Base-by-base conservation (phyloP, 2,797 vertebrate genomes). In the Thalassophryne amazonica region DNA sequence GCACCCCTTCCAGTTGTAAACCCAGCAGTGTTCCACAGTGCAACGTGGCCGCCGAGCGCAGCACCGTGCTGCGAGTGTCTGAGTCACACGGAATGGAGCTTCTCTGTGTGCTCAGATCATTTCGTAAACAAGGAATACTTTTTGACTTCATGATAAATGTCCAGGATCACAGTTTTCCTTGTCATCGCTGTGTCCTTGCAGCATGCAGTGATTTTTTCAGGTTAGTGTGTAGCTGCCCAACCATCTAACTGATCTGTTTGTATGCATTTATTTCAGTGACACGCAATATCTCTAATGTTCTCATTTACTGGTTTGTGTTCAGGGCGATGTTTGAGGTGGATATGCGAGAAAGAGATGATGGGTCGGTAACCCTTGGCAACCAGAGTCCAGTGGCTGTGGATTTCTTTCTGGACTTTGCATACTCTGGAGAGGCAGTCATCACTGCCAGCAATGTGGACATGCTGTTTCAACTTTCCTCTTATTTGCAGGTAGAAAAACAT, bases 131-230 rank as follows among this genome's bases (percentile, higher is more conserved):
- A 68, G 88, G 92, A 47, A 60, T 88, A 69, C 91, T 97, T 80
- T 96, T 96, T 78, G 97, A 99, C 81, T 99, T 99, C 76, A 92
- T 88, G 68, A 93, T 99, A 68, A 84, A 86, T 14, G 91, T 96
- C 53, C 93, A 93, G 79, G 93, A 89, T 29, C 89, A 91, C 70
- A 88, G 68, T 34, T 93, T 98, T 40, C 92, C 93, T n/a, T 98
- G 95, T 54, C 97, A 99, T 74, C 93, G 96, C 46, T 97, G 95
- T 73, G 94, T 98, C 53, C 87, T 99, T 57, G 94, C 96, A 16
- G 94, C 94, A 1, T 94, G 94, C 87, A 99, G 97, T 78, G 94
- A 99, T 85, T 98, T 98, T 88, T 99, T 98, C 90, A 97, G 95
- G 96, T 86, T 54, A 56, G 39, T 22, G 24, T 48, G 36, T 30